Evolutionary conservation across 92 coral and sea anemone genomes (phyloP), one percentile per base, ranked within the genome.

Genomic region (Umimayanthus kanabou): DNA sequence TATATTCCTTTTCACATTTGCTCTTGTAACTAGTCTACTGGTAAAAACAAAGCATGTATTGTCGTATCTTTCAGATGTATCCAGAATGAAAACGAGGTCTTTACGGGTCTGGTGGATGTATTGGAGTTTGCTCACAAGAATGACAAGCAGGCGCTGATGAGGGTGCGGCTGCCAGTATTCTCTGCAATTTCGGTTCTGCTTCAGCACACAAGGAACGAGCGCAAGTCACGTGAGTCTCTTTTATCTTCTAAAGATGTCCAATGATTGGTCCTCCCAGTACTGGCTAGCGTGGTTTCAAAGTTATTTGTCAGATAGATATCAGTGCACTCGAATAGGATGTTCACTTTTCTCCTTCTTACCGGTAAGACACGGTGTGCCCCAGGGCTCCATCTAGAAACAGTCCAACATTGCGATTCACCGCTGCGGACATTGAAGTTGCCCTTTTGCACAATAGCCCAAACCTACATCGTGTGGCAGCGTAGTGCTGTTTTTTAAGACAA

Each of bases 151-250:
- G 77, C 93, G 43, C 92, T 97, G 89, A 90, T 91, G 80, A 94
- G 93, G 39, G 89, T 95, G 77, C 89, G 98, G 80, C 91, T 92
- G 33, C 92, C 98, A 67, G 91, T 95, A 85, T 95, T 97, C 90
- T 93, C 98, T 15, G 89, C 94, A 11, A 90, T 97, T 77, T 93
- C 99, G 4, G 94, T 95, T 25, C 80, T 97, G 67, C 88, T 97
- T 64, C 99, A 97, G 81, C 93, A 94, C 89, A 81, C 95, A 37
- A 94, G 99, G 80, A 67, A 80, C 13, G 93, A 97, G 49, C 79
- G 74, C 40, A 85, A 80, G 29, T 93, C 98, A 82, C 95, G 99
- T 95, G 55, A 77, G 92, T 18, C 6, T 14, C n/a, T 29, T n/a
- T 8, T 23, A 76, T 2, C 45, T 67, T 0, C 29, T 6, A 25